Evolutionary conservation across 2,888 invertebrate species (phyloP).

Genomic region (Syritta pipiens): DNA sequence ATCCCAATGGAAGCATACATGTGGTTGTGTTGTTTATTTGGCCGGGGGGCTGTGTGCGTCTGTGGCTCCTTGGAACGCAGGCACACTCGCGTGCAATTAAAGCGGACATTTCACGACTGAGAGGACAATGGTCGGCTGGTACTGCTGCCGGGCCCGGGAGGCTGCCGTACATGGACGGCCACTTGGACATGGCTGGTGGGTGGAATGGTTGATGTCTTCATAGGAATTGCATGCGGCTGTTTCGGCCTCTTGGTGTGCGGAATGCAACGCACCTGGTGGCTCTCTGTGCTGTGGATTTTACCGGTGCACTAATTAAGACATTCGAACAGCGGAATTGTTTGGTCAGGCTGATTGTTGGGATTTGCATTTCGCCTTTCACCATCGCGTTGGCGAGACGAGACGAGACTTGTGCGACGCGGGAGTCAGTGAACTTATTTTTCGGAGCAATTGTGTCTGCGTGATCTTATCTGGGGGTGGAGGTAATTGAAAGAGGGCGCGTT

Average conservation of each 20-base stretch:
- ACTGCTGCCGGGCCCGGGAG: background rate
- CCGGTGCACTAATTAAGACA: conserved; percentile 62
- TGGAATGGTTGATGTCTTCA: conserved; percentile 58
- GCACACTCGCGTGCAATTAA: conserved; percentile 49
- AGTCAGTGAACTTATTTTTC: too few species aligned
- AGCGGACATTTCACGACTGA: conserved; percentile 44
- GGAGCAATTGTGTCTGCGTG: too few species aligned
- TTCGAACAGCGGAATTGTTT: conserved; percentile 55
- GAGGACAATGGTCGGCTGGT: conserved; percentile 48
- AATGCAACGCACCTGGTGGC: conserved; percentile 59
- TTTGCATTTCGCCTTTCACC: conserved; percentile 36
- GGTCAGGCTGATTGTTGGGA: conserved; percentile 50
- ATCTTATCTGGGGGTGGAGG: too few species aligned
- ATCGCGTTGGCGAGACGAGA: too few species aligned
- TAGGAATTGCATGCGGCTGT: conserved; percentile 27
- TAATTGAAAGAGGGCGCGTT: too few species aligned
- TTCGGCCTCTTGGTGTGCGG: conserved; percentile 12
- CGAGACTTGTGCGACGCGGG: too few species aligned
- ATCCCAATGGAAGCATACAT: background rate
- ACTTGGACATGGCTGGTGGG: conserved; percentile 34
- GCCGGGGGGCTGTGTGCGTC: conserved; percentile 24
- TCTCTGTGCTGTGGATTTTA: conserved; percentile 30
- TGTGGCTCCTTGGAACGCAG: background rate
- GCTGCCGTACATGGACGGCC: conserved; percentile 38
- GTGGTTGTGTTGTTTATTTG: background rate